phyloP scores from a whole-genome alignment of 2,888 invertebrate species.

The Chironomus tentans region DNA sequence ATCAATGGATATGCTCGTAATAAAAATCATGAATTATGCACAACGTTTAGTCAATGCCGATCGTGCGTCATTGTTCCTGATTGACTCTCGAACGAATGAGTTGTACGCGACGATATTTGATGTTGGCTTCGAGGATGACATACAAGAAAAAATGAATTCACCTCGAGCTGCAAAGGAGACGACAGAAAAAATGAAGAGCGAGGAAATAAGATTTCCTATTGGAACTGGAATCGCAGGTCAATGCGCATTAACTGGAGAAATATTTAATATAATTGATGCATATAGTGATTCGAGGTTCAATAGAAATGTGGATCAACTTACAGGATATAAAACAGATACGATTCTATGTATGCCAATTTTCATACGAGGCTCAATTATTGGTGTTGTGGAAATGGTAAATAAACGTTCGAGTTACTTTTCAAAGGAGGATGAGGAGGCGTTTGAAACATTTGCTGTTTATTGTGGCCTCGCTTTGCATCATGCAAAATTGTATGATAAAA shows the following conservation, averaged over 20 bases:
- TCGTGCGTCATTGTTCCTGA: conserved; percentile 70
- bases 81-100: conserved; percentile 63
- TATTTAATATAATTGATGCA: conserved; percentile 73
- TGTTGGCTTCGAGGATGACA: conserved; percentile 44
- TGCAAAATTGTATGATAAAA: conserved; percentile 75
- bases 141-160: conserved; percentile 27
- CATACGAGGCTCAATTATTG: conserved; percentile 66
- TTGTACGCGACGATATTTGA: conserved; percentile 78
- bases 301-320: conserved; percentile 56
- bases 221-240: conserved; percentile 74
- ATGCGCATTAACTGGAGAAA: conserved; percentile 69
- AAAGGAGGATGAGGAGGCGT: conserved; percentile 66
- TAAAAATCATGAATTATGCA: conserved; percentile 75
- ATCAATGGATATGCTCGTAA: conserved; percentile 69
- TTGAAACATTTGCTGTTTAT: conserved; percentile 75
- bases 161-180: conserved; percentile 34
- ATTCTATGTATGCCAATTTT: conserved; percentile 84
- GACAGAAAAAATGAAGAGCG: conserved; percentile 36
- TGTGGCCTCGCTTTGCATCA: conserved; percentile 79
- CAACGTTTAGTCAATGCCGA: conserved; percentile 75
- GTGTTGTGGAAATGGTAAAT: conserved; percentile 82
- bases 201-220: conserved; percentile 59
- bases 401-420: conserved; percentile 52
- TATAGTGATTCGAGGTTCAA: conserved; percentile 71
- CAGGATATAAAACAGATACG: conserved; percentile 59